Conservation (phyloP, 53 echinoderm and acorn worm genomes). For the Paracentrotus lividus region DNA sequence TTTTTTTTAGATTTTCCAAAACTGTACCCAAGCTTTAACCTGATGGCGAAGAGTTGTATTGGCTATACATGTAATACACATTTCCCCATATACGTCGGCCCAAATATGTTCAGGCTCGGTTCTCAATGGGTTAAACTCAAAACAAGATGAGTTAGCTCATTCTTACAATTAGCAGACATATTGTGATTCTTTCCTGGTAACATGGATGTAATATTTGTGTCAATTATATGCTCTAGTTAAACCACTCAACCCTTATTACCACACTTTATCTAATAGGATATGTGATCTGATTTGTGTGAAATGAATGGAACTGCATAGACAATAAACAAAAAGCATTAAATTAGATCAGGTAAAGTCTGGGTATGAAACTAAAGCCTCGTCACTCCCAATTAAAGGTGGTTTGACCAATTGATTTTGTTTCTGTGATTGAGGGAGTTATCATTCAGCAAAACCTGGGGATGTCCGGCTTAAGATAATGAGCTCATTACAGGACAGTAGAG, state of each 20-base stretch:
- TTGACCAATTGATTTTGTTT: constrained; percentile 50
- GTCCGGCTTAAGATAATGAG: constrained; percentile 51
- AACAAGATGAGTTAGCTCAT: too few relatives aligned
- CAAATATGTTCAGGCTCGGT: too few relatives aligned
- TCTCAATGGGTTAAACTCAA: too few relatives aligned
- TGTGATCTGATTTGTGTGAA: constrained; percentile 2
- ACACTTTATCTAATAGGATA: background rate
- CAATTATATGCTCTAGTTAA: constrained; percentile 20
- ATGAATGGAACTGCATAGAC: background rate
- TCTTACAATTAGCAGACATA: background rate
- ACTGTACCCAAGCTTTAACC: too few relatives aligned
- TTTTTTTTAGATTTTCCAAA: too few relatives aligned
- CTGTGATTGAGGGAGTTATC: constrained; percentile 39
- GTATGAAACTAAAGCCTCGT: background rate
- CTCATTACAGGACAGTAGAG: constrained; percentile 37
- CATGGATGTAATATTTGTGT: background rate
- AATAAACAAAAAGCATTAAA: constrained; percentile 3
- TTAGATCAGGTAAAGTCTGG: constrained; percentile 25
- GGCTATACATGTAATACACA: too few relatives aligned
- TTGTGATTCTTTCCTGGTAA: background rate
- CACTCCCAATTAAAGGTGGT: background rate
- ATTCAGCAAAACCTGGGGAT: constrained; percentile 27
- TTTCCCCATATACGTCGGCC: too few relatives aligned
- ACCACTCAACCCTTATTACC: background rate
- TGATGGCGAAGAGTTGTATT: too few relatives aligned